Conservation (phyloP, 2,113 vertebrate species). For the Cynocephalus volans region DNA sequence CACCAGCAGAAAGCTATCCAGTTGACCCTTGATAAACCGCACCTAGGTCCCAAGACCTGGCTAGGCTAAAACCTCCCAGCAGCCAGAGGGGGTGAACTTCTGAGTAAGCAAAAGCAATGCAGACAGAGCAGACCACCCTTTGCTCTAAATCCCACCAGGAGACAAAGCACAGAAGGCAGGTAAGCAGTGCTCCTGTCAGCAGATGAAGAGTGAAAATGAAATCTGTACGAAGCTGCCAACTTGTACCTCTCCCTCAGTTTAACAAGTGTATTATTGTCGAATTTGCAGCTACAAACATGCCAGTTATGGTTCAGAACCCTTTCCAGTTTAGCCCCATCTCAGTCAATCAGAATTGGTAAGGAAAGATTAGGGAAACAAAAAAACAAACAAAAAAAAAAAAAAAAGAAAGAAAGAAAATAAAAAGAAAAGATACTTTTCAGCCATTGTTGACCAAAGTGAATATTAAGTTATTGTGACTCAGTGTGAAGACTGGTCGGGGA, state of each 20-base stretch:
- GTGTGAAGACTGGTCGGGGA: neutral
- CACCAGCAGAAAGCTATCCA: neutral
- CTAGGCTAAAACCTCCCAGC: neutral
- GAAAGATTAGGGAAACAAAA: neutral
- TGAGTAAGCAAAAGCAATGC: neutral
- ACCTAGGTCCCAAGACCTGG: too few species aligned
- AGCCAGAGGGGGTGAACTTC: slow-evolving; percentile 41
- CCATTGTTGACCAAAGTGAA: neutral
- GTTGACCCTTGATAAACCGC: neutral
- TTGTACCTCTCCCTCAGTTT: slow-evolving; percentile 73
- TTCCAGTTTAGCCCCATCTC: slow-evolving; percentile 43
- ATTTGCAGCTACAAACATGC: slow-evolving; percentile 50
- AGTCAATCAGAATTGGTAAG: slow-evolving; percentile 46
- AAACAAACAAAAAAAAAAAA: too few species aligned
- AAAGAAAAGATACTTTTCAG: neutral
- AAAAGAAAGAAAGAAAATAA: neutral
- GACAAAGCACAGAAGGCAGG: slow-evolving; percentile 58
- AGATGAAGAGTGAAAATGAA: slow-evolving; percentile 75
- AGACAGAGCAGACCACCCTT: neutral
- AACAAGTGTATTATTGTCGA: slow-evolving; percentile 73
- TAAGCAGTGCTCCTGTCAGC: slow-evolving; percentile 53
- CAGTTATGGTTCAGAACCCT: slow-evolving; percentile 64
- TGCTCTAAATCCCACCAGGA: slow-evolving; percentile 57
- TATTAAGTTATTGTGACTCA: neutral
- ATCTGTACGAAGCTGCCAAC: slow-evolving; percentile 76